These are phyloP conservation scores for Diorhabda carinulata DNA, from an alignment of 1,140 invertebrate species.

Conservation along the genomic window DNA sequence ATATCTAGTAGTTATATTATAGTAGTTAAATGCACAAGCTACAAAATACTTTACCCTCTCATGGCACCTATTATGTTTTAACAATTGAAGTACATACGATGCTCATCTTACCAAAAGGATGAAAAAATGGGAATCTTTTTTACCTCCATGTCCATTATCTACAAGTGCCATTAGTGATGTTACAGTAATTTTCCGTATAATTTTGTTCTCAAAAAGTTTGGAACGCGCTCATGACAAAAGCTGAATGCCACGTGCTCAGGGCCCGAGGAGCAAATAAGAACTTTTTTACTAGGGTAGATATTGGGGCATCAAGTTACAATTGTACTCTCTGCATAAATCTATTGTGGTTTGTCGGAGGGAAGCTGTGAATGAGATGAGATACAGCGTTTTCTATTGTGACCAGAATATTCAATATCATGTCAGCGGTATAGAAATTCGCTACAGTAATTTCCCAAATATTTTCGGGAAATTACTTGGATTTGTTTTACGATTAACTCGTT, in stretches of 20 bases:
- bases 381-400: constrained; percentile 2
- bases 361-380: constrained; percentile 22
- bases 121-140: not conserved
- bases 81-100: too few relatives aligned
- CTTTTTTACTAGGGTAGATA: constrained; percentile 22
- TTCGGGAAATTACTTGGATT: not conserved
- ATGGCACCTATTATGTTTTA: too few relatives aligned
- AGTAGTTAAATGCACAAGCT: too few relatives aligned
- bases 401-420: constrained; percentile 6
- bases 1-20: too few relatives aligned
- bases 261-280: constrained; percentile 18
- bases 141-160: constrained; percentile 3
- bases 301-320: constrained; percentile 21
- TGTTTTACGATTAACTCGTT: not conserved
- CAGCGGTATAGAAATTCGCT: not conserved
- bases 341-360: constrained; percentile 19
- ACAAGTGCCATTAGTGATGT: constrained; percentile 13
- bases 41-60: too few relatives aligned
- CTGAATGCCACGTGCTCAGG: constrained; percentile 13
- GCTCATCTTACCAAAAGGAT: not conserved
- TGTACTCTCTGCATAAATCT: constrained; percentile 21
- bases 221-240: constrained; percentile 4
- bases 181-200: constrained; percentile 4
- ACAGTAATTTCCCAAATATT: not conserved
- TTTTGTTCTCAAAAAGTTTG: constrained; percentile 10